Base-by-base conservation (phyloP, 2,888 invertebrate genomes). In the Timandra comae region DNA sequence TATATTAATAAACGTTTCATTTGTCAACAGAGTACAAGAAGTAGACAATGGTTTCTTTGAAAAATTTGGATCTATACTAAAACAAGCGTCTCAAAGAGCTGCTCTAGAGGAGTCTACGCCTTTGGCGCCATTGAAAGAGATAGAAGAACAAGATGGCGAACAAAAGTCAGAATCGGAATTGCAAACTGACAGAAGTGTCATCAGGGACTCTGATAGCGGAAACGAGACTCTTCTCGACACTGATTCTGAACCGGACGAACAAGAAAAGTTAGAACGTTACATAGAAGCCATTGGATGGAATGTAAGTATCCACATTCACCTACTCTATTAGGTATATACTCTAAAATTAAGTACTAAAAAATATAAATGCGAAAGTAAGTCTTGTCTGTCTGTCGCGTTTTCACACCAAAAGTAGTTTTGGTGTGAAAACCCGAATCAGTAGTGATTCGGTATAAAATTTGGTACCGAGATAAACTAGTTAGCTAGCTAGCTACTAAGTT, bases 41-140 rank as follows among this genome's bases (percentile, higher is more conserved):
- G 88, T 92, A 9, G 94, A 94, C 69, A 93, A 92, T 50, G 91
- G 93, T 29, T 94, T 94, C 73, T 94, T 95, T 65, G 94, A 94
- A 68, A 92, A 91, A 59, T 93, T 94, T 54, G 94, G 94, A 0
- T 91, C 91, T 0, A 81, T 93, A 29, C 74, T 94, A 33, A 88
- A 89, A 31, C 91, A 91, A 62, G 86, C 81, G 0, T 88, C 88
- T n/a, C 86, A 85, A 51, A 87, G 81, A 42, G 90, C 89, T 0
- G 88, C 88, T 12, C 63, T 82, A 30, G 82, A 86, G 41, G 88
- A 91, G 45, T 70, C 86, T 1, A 87, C 88, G 6, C 87, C 88
- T 0, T 57, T 89, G 33, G 88, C 88, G 6, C 87, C 88, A 4
- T 60, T 88, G 40, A 80, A 73, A 39, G 84, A 84, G 35, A 63